Conservation (phyloP, 2,888 invertebrate genomes). For the Metallyticus violacea region DNA sequence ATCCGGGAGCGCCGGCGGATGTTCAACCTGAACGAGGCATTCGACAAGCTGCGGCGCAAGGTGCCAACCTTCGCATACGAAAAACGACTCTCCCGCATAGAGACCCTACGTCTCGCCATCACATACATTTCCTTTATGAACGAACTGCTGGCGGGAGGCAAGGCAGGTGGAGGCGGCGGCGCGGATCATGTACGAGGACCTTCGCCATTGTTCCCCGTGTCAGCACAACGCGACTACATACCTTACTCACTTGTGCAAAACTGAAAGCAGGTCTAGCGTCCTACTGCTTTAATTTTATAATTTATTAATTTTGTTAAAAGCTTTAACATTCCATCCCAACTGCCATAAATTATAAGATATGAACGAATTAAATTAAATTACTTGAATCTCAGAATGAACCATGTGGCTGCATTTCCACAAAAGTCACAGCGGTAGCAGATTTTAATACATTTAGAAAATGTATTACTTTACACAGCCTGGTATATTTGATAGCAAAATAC, state of each 20-base stretch:
- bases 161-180: constrained; percentile 19
- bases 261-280: too few relatives aligned
- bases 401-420: too few relatives aligned
- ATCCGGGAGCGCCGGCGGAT: constrained; percentile 89
- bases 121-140: constrained; percentile 97
- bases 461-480: too few relatives aligned
- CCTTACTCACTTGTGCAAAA: constrained; percentile 30
- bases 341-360: too few relatives aligned
- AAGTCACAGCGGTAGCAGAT: too few relatives aligned
- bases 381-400: too few relatives aligned
- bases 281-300: too few relatives aligned
- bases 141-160: constrained; percentile 62
- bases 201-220: constrained; percentile 23
- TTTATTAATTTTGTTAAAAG: too few relatives aligned
- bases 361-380: too few relatives aligned
- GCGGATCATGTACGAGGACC: constrained; percentile 14
- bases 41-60: constrained; percentile 87
- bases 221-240: constrained; percentile 29
- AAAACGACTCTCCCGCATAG: constrained; percentile 90
- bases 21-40: constrained; percentile 95
- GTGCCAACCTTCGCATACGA: constrained; percentile 97
- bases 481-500: too few relatives aligned
- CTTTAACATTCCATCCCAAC: too few relatives aligned
- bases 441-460: too few relatives aligned
- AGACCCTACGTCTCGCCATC: constrained; percentile 89